phyloP scores from a whole-genome alignment of 2,113 vertebrate species.

The human region GRCh38 chr5:146310501-146311000 shows the following conservation, averaged over 20 bases:
- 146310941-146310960: not conserved
- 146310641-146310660: not conserved
- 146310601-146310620: not conserved
- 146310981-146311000: not conserved
- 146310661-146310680: not conserved
- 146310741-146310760: not conserved
- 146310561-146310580: not conserved
- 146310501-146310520: not conserved
- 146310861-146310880: not conserved
- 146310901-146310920: not conserved
- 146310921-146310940: not conserved
- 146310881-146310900: not conserved
- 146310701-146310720: not conserved
- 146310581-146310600: not conserved
- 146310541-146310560: constrained; percentile 1
- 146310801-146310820: not conserved
- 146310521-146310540: not conserved
- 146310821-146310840: not conserved
- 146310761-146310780: not conserved
- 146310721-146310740: not conserved
- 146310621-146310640: not conserved
- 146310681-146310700: constrained; percentile 16
- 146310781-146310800: not conserved
- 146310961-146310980: not conserved
- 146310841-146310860: not conserved